Conservation (phyloP, 2,113 vertebrate species). For the Felis catus region DNA sequence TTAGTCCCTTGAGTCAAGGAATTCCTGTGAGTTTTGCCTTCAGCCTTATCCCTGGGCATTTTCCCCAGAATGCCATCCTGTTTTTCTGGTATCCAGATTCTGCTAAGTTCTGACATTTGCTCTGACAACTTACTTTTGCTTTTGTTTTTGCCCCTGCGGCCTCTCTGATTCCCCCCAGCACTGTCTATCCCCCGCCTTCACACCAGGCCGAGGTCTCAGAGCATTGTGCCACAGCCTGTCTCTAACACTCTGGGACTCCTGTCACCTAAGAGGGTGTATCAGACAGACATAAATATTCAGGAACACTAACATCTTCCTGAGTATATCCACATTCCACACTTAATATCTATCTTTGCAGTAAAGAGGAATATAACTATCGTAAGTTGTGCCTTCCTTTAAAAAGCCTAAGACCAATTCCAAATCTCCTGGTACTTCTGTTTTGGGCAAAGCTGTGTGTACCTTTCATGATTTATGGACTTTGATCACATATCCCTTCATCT, state of each 20-base stretch:
- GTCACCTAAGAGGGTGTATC: neutral
- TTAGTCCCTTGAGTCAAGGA: neutral
- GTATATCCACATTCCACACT: neutral
- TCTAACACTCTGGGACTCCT: neutral
- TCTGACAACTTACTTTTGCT: neutral
- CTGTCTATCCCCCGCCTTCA: neutral
- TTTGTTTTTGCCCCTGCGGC: neutral
- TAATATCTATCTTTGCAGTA: neutral
- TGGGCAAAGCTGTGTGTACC: neutral
- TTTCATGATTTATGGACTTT: slow-evolving; percentile 69
- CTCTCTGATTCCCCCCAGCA: neutral
- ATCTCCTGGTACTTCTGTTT: neutral
- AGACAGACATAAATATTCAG: neutral
- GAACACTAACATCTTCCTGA: neutral
- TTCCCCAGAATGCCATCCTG: neutral
- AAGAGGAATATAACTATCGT: neutral
- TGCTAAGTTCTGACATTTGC: neutral
- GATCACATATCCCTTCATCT: slow-evolving; percentile 56
- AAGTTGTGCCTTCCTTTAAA: slow-evolving; percentile 14
- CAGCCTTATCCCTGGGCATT: neutral
- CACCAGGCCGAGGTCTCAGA: neutral
- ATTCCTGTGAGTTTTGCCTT: neutral
- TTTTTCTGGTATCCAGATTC: neutral
- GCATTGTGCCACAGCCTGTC: neutral
- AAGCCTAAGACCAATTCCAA: neutral